Percentiles rank a stretch among this genome's conserved stretches.
Conservation (phyloP, 2,113 vertebrate genomes). For the Beaufortia kweichowensis region DNA sequence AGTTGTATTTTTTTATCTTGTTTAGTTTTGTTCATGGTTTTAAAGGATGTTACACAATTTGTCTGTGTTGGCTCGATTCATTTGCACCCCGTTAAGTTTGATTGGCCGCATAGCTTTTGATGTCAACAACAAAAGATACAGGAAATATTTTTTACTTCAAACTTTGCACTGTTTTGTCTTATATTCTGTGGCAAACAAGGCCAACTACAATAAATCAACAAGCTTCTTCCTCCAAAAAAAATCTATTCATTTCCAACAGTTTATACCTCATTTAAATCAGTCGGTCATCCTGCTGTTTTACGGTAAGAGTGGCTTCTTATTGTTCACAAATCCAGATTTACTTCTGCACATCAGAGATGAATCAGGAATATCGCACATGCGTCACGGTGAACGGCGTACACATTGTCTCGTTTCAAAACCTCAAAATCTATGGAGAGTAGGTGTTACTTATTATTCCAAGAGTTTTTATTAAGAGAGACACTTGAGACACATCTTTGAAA, state of each 20-base stretch:
- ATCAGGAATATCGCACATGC: neutral
- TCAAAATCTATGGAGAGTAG: neutral
- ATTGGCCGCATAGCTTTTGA: no score
- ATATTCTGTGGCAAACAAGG: neutral
- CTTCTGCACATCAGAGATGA: neutral
- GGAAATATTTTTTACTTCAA: neutral
- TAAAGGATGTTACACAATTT: no score
- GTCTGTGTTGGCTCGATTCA: no score
- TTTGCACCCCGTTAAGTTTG: no score
- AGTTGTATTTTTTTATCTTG: no score
- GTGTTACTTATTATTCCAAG: slow-evolving; percentile 32
- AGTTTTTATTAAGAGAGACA: slow-evolving; percentile 25
- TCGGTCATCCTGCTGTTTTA: slow-evolving; percentile 39
- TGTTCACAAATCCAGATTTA: neutral
- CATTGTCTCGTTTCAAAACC: slow-evolving; percentile 14
- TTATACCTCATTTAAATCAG: slow-evolving; percentile 23
- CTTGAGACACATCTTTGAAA: slow-evolving; percentile 9
- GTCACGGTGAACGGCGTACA: neutral
- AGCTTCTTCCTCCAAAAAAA: slow-evolving; percentile 9
- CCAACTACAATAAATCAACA: slow-evolving; percentile 18
- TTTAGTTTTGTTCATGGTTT: no score
- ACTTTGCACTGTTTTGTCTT: neutral
- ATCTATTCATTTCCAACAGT: slow-evolving; percentile 4
- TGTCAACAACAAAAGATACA: no score
- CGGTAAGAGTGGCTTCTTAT: neutral